Conservation (phyloP, 2,888 invertebrate species). For the Synergus japonicus region DNA sequence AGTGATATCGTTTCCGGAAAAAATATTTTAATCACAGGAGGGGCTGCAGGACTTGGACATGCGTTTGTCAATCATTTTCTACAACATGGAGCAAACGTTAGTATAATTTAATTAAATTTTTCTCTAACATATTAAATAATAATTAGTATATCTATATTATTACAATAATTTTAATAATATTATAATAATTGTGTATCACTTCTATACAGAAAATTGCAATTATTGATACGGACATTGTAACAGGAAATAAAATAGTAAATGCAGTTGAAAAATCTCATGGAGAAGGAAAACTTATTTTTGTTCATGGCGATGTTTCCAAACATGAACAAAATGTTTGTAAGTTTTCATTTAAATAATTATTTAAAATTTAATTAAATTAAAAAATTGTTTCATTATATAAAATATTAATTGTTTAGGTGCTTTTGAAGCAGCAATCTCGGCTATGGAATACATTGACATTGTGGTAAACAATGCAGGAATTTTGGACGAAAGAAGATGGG, state of each 20-base stretch:
- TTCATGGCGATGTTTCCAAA: slow-evolving; percentile 67
- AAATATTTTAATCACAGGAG: slow-evolving; percentile 71
- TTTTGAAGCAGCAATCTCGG: slow-evolving; percentile 83
- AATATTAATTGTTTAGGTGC: slow-evolving; percentile 79
- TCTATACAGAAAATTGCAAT: slow-evolving; percentile 65
- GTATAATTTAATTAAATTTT: slow-evolving; percentile 43
- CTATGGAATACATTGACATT: slow-evolving; percentile 84
- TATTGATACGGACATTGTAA: slow-evolving; percentile 65
- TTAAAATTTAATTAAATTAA: not conserved
- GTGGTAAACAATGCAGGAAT: slow-evolving; percentile 90
- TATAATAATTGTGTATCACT: no score
- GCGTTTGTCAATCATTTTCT: slow-evolving; percentile 71
- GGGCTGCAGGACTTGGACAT: slow-evolving; percentile 69
- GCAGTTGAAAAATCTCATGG: slow-evolving; percentile 67
- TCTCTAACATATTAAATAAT: not conserved
- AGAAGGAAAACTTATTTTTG: slow-evolving; percentile 64
- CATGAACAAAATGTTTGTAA: slow-evolving; percentile 64
- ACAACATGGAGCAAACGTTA: slow-evolving; percentile 69
- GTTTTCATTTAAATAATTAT: slow-evolving; percentile 21
- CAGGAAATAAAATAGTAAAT: slow-evolving; percentile 58
- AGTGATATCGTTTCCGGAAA: slow-evolving; percentile 68
- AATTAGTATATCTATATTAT: not conserved
- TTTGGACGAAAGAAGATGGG: slow-evolving; percentile 87
- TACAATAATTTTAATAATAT: no score
- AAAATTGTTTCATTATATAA: not conserved